Conservation (phyloP, 2,113 vertebrate genomes). For the Electrona antarctica region DNA sequence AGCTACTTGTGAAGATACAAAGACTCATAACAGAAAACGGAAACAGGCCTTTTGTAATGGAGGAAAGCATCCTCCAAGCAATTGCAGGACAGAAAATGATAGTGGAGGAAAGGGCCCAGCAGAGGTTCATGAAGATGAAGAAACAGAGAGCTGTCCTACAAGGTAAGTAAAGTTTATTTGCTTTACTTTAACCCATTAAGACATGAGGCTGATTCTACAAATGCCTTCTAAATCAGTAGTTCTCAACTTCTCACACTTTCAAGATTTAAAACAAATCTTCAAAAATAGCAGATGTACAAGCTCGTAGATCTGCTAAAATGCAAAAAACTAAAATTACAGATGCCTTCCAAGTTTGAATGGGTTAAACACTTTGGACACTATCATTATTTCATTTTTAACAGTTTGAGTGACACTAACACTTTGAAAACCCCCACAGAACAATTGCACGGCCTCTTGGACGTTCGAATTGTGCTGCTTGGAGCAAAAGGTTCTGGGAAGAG, state of each 20-base stretch:
- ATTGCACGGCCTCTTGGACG: slow-evolving; percentile 30
- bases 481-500: slow-evolving; percentile 75
- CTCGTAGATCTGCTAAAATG: too few species aligned
- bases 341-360: too few species aligned
- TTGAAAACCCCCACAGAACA: slow-evolving; percentile 46
- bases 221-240: too few species aligned
- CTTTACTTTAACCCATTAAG: too few species aligned
- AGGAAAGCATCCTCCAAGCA: slow-evolving; percentile 14
- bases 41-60: slow-evolving; percentile 57
- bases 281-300: too few species aligned
- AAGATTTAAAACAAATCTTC: too few species aligned
- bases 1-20: slow-evolving; percentile 64
- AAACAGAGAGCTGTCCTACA: slow-evolving; percentile 45
- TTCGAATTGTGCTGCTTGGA: slow-evolving; percentile 71
- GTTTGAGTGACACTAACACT: too few species aligned
- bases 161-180: slow-evolving; percentile 45
- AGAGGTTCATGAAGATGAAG: slow-evolving; percentile 56
- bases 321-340: too few species aligned
- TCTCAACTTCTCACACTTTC: too few species aligned
- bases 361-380: too few species aligned
- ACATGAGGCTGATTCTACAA: too few species aligned
- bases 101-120: slow-evolving; percentile 55
- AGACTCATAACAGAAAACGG: slow-evolving; percentile 46
- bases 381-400: too few species aligned
- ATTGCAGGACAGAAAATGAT: slow-evolving; percentile 42